These are phyloP conservation scores for Ptilonorhynchus violaceus DNA, from an alignment of 2,113 vertebrate genomes.

Conservation along the genomic window DNA sequence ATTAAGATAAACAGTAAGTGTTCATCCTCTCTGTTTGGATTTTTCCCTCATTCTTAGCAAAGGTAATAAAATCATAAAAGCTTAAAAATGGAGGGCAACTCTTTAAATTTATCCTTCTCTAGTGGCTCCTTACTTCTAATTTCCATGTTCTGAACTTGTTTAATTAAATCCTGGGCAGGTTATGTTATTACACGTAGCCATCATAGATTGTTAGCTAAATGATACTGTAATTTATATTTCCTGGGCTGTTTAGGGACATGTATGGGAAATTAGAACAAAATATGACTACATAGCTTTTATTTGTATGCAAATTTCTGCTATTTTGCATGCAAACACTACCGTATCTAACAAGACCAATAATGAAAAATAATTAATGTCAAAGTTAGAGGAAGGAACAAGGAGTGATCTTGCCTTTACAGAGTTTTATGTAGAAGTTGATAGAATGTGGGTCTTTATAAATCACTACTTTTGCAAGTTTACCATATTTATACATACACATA, in stretches of 20 bases:
- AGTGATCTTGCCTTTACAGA: neutral
- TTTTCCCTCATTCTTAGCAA: neutral
- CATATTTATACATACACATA: neutral
- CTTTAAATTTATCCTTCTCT: slow-evolving; percentile 39
- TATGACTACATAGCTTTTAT: neutral
- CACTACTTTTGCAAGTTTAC: neutral
- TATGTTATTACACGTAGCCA: neutral
- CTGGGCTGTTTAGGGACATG: neutral
- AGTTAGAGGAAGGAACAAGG: neutral
- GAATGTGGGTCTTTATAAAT: neutral
- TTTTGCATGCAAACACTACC: neutral
- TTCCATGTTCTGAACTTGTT: slow-evolving; percentile 12
- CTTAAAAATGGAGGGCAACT: neutral
- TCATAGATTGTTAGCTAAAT: slow-evolving; percentile 32
- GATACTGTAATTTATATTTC: slow-evolving; percentile 19
- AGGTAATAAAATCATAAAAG: slow-evolving; percentile 6
- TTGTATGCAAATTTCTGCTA: neutral
- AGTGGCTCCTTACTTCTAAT: slow-evolving; percentile 35
- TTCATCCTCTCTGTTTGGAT: neutral
- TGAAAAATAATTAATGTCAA: neutral
- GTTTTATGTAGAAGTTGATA: neutral
- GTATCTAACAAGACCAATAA: neutral
- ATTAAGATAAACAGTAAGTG: neutral
- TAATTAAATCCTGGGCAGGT: slow-evolving; percentile 47
- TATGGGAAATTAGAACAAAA: slow-evolving; percentile 1